These are phyloP conservation scores for Apis laboriosa DNA, from an alignment of 1,140 invertebrate genomes.

Conservation along the genomic window DNA sequence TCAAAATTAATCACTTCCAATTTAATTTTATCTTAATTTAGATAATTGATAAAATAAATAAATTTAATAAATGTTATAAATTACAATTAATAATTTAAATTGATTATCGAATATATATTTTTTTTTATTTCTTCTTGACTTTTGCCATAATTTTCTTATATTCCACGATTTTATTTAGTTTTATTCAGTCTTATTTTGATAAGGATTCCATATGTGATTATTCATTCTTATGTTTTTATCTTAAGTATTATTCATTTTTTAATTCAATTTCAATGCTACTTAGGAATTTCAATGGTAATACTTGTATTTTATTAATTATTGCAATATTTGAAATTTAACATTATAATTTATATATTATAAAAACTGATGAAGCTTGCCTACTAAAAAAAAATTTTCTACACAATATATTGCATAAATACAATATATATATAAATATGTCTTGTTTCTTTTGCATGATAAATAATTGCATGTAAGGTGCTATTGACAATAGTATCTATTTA, in stretches of 20 bases:
- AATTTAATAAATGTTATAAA: slow-evolving; percentile 2
- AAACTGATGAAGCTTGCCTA: slow-evolving; percentile 61
- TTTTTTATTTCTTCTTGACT: slow-evolving; percentile 25
- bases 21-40: neutral
- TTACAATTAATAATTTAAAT: slow-evolving; percentile 36
- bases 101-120: slow-evolving; percentile 53
- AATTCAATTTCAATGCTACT: neutral
- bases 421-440: slow-evolving; percentile 8
- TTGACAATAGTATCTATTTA: slow-evolving; percentile 27
- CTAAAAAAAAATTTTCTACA: slow-evolving; percentile 5
- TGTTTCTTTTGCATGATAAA: slow-evolving; percentile 30
- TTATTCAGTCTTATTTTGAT: slow-evolving; percentile 17
- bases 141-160: slow-evolving; percentile 11
- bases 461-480: slow-evolving; percentile 26
- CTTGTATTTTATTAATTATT: slow-evolving; percentile 5
- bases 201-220: slow-evolving; percentile 2
- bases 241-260: neutral
- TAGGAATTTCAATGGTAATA: neutral
- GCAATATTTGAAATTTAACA: neutral
- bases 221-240: slow-evolving; percentile 23
- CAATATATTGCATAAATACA: slow-evolving; percentile 14
- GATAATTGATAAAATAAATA: slow-evolving; percentile 1
- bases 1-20: slow-evolving; percentile 4
- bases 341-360: neutral
- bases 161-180: slow-evolving; percentile 8